A percentile compares a stretch with the other conserved stretches of the same genome.
These are phyloP conservation scores for Phalangium opilio DNA, from an alignment of 2,888 invertebrate genomes.

Conservation along the genomic window DNA sequence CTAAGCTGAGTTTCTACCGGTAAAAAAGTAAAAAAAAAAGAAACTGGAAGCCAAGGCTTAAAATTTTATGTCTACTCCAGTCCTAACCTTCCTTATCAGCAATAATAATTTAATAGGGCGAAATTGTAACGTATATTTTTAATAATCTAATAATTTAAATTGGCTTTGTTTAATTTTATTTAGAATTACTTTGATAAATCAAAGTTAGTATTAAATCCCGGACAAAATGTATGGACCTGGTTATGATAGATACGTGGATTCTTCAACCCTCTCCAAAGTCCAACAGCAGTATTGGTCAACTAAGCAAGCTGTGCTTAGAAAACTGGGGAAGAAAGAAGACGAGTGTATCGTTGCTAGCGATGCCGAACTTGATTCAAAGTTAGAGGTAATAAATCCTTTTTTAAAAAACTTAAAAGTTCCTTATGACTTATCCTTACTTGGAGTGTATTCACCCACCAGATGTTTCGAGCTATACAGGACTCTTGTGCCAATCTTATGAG, in stretches of 20 bases:
- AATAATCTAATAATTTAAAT: too few relatives aligned
- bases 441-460: slow-evolving; percentile 23
- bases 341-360: slow-evolving; percentile 92
- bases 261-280: slow-evolving; percentile 41
- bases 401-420: slow-evolving; percentile 1
- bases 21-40: too few relatives aligned
- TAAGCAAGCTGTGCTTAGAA: slow-evolving; percentile 81
- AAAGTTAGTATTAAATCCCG: slow-evolving; percentile 1
- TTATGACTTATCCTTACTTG: slow-evolving; percentile 1
- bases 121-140: too few relatives aligned
- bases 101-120: too few relatives aligned
- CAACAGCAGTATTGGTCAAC: slow-evolving; percentile 98
- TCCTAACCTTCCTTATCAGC: too few relatives aligned
- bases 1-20: too few relatives aligned
- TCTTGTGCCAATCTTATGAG: slow-evolving; percentile 73
- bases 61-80: too few relatives aligned
- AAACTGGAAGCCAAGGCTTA: too few relatives aligned
- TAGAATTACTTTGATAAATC: too few relatives aligned
- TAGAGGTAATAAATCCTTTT: slow-evolving; percentile 46
- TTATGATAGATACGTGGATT: slow-evolving; percentile 11
- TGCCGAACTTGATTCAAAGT: slow-evolving; percentile 87
- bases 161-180: too few relatives aligned
- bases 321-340: slow-evolving; percentile 91
- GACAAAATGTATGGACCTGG: not conserved
- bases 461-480: slow-evolving; percentile 79